Evolutionary conservation across 2,113 vertebrate genomes (phyloP).

Genomic region (Bombycilla garrulus): DNA sequence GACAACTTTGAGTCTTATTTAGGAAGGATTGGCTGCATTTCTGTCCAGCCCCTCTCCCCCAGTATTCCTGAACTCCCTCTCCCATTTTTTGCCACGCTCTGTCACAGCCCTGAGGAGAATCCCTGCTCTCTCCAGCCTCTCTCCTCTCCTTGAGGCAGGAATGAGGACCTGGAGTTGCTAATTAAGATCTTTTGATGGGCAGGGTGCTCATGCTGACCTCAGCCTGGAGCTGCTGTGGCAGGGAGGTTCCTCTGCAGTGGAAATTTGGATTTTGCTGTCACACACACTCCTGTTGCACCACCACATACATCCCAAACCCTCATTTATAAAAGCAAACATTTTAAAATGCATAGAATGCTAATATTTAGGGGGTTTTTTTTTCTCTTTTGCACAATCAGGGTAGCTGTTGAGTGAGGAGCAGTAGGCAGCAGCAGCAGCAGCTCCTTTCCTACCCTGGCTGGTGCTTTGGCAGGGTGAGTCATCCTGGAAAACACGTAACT

Average conservation of each 20-base stretch:
- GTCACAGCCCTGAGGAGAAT: background rate
- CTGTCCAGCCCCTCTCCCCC: background rate
- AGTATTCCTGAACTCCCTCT: background rate
- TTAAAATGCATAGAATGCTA: background rate
- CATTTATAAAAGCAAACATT: background rate
- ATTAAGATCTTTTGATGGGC: background rate
- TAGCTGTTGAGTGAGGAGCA: background rate
- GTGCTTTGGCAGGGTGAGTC: constrained; percentile 36
- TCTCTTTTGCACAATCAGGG: background rate
- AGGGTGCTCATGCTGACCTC: background rate
- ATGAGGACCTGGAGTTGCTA: background rate
- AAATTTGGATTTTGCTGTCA: background rate
- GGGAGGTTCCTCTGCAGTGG: background rate
- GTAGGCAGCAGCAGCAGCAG: constrained; percentile 42
- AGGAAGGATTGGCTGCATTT: background rate
- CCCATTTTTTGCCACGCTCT: rapidly evolving
- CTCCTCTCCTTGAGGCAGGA: background rate
- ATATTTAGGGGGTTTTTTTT: background rate
- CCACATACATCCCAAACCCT: background rate
- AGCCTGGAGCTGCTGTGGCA: background rate
- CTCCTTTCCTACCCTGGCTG: constrained; percentile 6
- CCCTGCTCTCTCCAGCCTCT: background rate
- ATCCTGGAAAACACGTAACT: constrained; percentile 5
- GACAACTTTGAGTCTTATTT: background rate
- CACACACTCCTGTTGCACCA: background rate